Conservation (phyloP, 2,888 invertebrate species). For the Cosmorhoe ocellata region DNA sequence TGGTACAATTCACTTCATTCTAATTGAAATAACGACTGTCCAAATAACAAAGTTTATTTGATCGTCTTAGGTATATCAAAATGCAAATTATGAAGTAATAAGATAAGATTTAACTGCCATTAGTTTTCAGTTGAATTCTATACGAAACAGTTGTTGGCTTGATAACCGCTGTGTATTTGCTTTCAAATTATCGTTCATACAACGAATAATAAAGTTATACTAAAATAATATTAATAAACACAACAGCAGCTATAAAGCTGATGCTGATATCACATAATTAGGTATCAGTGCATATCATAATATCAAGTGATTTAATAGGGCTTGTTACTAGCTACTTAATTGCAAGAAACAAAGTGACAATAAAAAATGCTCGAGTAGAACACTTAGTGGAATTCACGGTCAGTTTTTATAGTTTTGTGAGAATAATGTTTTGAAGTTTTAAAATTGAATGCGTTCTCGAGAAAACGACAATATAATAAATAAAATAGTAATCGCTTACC, state of each 20-base stretch:
- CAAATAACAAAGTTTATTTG: conserved; percentile 35
- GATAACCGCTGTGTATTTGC: not conserved
- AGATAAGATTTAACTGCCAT: conserved; percentile 18
- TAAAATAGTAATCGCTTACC: not conserved
- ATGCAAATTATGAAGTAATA: conserved; percentile 41
- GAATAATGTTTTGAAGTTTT: not conserved
- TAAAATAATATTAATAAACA: not conserved
- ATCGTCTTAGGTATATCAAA: conserved; percentile 41
- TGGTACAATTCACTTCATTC: not conserved
- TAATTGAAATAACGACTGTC: conserved; percentile 24
- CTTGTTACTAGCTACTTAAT: too few species aligned
- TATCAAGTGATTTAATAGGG: too few species aligned
- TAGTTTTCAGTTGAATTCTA: conserved; percentile 20
- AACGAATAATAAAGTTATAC: not conserved
- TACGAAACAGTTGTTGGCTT: conserved; percentile 4
- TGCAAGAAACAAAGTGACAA: too few species aligned
- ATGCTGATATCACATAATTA: too few species aligned
- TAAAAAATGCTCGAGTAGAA: too few species aligned
- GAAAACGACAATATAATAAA: too few species aligned
- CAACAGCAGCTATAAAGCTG: not conserved
- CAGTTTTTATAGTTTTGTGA: not conserved
- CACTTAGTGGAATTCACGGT: too few species aligned
- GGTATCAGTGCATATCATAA: too few species aligned
- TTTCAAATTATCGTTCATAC: not conserved
- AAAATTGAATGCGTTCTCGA: too few species aligned